Conservation (phyloP, 2,888 invertebrate genomes). For the Protodeltote pygarga region DNA sequence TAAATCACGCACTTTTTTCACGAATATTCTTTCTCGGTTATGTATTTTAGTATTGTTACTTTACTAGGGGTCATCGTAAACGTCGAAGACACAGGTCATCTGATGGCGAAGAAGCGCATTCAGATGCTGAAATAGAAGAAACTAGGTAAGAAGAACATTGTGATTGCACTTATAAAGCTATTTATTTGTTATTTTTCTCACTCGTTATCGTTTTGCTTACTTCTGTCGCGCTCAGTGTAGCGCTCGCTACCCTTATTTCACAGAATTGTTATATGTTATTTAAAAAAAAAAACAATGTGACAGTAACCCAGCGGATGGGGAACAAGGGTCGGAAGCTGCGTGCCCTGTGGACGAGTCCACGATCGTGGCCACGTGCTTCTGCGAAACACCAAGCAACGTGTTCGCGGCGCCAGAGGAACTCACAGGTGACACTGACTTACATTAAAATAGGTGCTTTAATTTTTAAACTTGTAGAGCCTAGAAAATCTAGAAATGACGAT, state of each 20-base stretch:
- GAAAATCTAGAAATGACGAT: no score
- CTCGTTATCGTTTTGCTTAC: neutral
- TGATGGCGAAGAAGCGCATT: conserved; percentile 50
- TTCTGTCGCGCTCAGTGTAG: neutral
- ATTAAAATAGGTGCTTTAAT: no score
- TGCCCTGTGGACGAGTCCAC: conserved; percentile 67
- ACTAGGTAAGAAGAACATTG: conserved; percentile 44
- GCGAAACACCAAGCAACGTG: conserved; percentile 68
- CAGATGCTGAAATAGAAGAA: conserved; percentile 57
- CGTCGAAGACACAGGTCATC: conserved; percentile 56
- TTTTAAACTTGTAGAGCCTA: no score
- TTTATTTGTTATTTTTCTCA: no score
- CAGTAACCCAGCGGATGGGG: conserved; percentile 69
- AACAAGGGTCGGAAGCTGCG: conserved; percentile 72
- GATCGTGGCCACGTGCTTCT: conserved; percentile 70
- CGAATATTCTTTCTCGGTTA: no score
- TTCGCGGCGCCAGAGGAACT: conserved; percentile 69
- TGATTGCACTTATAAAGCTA: neutral
- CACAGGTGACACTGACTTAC: conserved; percentile 67
- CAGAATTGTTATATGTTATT: neutral
- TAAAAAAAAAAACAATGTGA: no score
- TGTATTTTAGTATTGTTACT: neutral
- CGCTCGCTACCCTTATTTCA: neutral
- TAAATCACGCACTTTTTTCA: no score
- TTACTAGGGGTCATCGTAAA: conserved; percentile 52